phyloP scores from a whole-genome alignment of 2,888 invertebrate species.

The Ganaspis brasiliensis region DNA sequence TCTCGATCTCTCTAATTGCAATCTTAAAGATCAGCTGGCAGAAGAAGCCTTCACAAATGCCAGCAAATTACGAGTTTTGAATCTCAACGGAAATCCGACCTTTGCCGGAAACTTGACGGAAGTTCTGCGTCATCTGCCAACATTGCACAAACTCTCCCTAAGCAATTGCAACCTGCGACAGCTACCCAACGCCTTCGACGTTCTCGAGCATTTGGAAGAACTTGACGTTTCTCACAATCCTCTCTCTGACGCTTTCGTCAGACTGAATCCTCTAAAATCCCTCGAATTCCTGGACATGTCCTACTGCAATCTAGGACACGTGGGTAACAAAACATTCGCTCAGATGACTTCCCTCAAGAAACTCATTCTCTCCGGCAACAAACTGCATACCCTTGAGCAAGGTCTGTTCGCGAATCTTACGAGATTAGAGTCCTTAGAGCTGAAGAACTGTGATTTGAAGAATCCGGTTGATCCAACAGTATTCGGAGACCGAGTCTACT shows the following conservation, averaged over 20 bases:
- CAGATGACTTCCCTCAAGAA: constrained; percentile 86
- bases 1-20: constrained; percentile 87
- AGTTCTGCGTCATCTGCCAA: constrained; percentile 85
- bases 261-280: constrained; percentile 85
- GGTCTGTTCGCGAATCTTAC: constrained; percentile 87
- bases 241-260: constrained; percentile 86
- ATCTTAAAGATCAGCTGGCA: constrained; percentile 85
- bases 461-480: constrained; percentile 85
- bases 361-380: constrained; percentile 86
- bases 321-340: constrained; percentile 86
- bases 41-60: constrained; percentile 87
- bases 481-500: constrained; percentile 86
- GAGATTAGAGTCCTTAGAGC: constrained; percentile 85
- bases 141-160: constrained; percentile 85
- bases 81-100: constrained; percentile 86
- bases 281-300: constrained; percentile 88
- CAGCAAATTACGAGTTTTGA: constrained; percentile 85
- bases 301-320: constrained; percentile 85
- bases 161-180: constrained; percentile 86
- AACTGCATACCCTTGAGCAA: constrained; percentile 85
- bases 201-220: constrained; percentile 85
- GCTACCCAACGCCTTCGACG: constrained; percentile 86
- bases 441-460: constrained; percentile 86
- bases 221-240: constrained; percentile 88
- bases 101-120: constrained; percentile 86